Evolutionary conservation across 35 echinoderm and acorn worm genomes (phyloP).

Genomic region (Apostichopus japonicus): DNA sequence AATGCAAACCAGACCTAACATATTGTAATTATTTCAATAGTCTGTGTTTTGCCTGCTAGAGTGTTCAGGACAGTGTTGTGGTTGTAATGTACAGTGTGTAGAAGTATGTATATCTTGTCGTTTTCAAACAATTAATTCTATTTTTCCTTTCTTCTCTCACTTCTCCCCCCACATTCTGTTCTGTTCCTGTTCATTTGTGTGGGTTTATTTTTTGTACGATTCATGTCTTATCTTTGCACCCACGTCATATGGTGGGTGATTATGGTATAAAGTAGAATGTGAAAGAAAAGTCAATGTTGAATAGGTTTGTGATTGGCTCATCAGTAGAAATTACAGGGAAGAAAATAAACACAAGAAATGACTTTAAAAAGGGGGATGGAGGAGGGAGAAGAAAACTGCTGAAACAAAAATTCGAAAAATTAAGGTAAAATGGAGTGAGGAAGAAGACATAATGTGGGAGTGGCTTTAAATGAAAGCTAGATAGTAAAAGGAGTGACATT

Average conservation of each 20-base stretch:
- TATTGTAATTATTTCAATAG: too few species aligned
- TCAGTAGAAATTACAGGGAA: too few species aligned
- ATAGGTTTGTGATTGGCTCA: too few species aligned
- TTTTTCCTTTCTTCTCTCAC: neutral
- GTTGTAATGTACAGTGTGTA: conserved; percentile 41
- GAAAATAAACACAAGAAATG: too few species aligned
- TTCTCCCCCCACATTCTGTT: neutral
- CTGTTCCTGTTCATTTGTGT: too few species aligned
- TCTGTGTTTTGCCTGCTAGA: too few species aligned
- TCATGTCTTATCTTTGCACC: neutral
- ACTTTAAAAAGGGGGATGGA: too few species aligned
- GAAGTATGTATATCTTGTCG: conserved; percentile 47
- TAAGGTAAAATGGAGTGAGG: neutral
- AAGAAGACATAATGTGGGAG: neutral
- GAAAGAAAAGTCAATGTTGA: too few species aligned
- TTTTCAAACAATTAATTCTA: neutral
- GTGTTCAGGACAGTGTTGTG: neutral
- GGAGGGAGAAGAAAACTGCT: neutral
- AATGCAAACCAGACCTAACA: too few species aligned
- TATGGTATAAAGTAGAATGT: neutral
- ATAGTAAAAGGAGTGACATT: neutral
- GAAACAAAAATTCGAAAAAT: neutral
- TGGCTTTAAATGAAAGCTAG: neutral
- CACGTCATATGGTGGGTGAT: neutral
- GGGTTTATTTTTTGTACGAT: neutral